These are phyloP conservation scores for Pseudolycoriella hygida DNA, from an alignment of 2,888 invertebrate genomes.

Conservation along the genomic window DNA sequence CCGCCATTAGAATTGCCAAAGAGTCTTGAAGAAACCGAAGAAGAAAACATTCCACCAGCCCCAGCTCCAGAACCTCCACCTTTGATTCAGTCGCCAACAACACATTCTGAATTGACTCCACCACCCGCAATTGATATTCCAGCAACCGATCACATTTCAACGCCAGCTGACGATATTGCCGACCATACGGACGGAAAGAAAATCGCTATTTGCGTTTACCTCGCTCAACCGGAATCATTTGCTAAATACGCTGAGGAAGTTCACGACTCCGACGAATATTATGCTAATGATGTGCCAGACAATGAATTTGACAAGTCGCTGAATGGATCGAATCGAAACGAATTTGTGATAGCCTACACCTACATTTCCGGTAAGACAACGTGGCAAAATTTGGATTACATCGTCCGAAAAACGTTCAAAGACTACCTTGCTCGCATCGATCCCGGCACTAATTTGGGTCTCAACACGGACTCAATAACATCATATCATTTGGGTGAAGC, in stretches of 20 bases:
- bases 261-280: constrained; percentile 44
- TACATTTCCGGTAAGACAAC: constrained; percentile 84
- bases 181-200: constrained; percentile 70
- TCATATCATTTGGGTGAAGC: constrained; percentile 89
- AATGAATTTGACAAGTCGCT: constrained; percentile 28
- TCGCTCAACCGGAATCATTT: constrained; percentile 69
- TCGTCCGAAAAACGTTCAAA: constrained; percentile 81
- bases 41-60: constrained; percentile 24
- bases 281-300: constrained; percentile 14
- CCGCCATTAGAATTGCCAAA: constrained; percentile 29
- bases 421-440: constrained; percentile 88
- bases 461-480: constrained; percentile 72
- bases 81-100: constrained; percentile 24
- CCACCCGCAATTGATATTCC: constrained; percentile 25
- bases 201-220: constrained; percentile 72
- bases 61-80: constrained; percentile 29
- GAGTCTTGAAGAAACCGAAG: constrained; percentile 25
- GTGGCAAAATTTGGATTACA: constrained; percentile 88
- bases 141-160: constrained; percentile 22
- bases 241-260: constrained; percentile 47
- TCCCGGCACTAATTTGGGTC: constrained; percentile 74
- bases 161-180: constrained; percentile 38
- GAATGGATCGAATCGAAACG: constrained; percentile 42
- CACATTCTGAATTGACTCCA: constrained; percentile 28
- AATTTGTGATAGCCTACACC: constrained; percentile 72